These are phyloP conservation scores for Zaprionus africanus DNA, from an alignment of 1,140 invertebrate genomes.

Conservation along the genomic window DNA sequence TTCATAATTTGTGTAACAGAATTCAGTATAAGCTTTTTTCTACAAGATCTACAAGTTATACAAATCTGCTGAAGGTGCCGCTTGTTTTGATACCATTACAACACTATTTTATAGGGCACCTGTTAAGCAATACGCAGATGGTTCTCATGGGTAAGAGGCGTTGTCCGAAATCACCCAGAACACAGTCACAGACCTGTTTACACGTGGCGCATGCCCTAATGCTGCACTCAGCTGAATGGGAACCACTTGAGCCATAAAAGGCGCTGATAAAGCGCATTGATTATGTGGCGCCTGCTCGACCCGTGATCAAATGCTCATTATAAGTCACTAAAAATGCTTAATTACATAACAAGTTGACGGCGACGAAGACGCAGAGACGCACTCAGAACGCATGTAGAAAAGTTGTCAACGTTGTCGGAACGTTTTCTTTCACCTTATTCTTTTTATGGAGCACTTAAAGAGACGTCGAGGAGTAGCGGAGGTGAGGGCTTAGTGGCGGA, in stretches of 20 bases:
- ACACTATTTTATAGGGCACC: neutral
- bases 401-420: conserved; percentile 39
- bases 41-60: too few species aligned
- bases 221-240: neutral
- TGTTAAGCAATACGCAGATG: neutral
- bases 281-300: conserved; percentile 45
- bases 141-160: neutral
- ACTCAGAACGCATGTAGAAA: conserved; percentile 26
- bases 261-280: conserved; percentile 39
- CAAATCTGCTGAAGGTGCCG: neutral
- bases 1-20: neutral
- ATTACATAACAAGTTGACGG: conserved; percentile 39
- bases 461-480: neutral
- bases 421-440: conserved; percentile 27
- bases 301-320: conserved; percentile 51
- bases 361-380: neutral
- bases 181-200: neutral
- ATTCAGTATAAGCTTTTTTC: too few species aligned
- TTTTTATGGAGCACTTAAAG: conserved; percentile 49
- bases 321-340: conserved; percentile 51
- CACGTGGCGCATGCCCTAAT: neutral
- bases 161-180: too few species aligned
- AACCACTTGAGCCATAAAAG: conserved; percentile 20
- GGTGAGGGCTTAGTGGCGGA: neutral
- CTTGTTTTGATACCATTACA: neutral